Base-by-base conservation (phyloP, 2,888 invertebrate species). In the Amorpha juglandis region DNA sequence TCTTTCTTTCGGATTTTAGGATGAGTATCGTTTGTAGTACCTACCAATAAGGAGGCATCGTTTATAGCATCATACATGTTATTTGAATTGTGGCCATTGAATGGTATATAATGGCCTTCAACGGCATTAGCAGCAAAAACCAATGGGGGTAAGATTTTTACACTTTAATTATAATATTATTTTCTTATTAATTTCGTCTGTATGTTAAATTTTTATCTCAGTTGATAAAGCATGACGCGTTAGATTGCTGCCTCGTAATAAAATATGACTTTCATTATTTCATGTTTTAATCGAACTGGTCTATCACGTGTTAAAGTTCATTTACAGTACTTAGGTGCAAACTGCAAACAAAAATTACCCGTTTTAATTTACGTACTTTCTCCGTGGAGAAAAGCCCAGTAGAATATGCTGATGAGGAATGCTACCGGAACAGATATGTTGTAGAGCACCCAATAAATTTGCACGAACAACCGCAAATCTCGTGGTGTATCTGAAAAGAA, bases 401-500 rank as follows among this genome's bases (percentile, higher is more conserved):
- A 94, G 73, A 92, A 92, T 1, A 85, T 21, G 0, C 90, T 88
- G 66, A 94, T 92, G 73, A 91, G 88, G 63, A 93, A 82, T 0
- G 93, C 90, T 9, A 89, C 67, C 0, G 92, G 83, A 1, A 88
- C 70, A 6, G 88, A 73, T 0, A 82, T 80, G 70, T 89, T 89
- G 73, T 82, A 90, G 47, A 79, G 66, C 2, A 80, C 70, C 93
- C 93, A 93, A 73, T 91, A 93, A 2, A 77, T 68, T 70, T 88
- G 87, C 51, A 89, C 74, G 69, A 88, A 88, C 86, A 87, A 86
- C 0, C 87, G 89, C 14, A 91, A 72, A 2, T 79, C 83, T n/a
- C 84, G 82, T 1, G 75, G 72, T 4, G 75, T 72, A 67, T 90
- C 92, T 93, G 87, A 65, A 89, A 88, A n/a, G 9, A 8, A 63